phyloP scores from a whole-genome alignment of 64 coral and sea anemone genomes.

The Montipora foliosa region DNA sequence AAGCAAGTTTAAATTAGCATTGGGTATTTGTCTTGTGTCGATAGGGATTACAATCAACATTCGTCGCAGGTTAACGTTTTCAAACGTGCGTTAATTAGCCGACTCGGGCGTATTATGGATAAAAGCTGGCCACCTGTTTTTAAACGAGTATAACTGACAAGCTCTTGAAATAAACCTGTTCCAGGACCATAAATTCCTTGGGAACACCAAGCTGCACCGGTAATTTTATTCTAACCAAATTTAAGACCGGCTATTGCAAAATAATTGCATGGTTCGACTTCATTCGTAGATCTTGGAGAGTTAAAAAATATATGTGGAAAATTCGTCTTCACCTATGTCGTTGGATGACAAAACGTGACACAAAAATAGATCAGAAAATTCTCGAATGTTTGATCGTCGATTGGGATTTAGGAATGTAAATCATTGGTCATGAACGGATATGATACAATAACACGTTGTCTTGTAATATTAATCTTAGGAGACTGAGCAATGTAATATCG shows the following conservation, averaged over 20 bases:
- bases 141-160: slow-evolving; percentile 37
- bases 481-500: too few species aligned
- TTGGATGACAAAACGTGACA: slow-evolving; percentile 19
- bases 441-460: too few species aligned
- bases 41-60: neutral
- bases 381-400: too few species aligned
- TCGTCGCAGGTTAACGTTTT: neutral
- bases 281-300: neutral
- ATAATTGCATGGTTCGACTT: neutral
- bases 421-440: neutral
- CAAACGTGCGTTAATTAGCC: neutral
- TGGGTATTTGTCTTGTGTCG: neutral
- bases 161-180: slow-evolving; percentile 16
- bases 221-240: neutral
- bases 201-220: neutral
- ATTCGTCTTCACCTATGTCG: slow-evolving; percentile 19
- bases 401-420: too few species aligned
- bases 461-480: neutral
- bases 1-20: neutral
- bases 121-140: slow-evolving; percentile 39
- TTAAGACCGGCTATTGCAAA: neutral
- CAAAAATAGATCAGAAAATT: slow-evolving; percentile 16
- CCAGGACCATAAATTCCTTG: neutral
- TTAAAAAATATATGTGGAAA: neutral
- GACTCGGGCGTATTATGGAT: neutral